These are phyloP conservation scores for Paracyprichromis sp. DNA, from an alignment of 2,113 vertebrate genomes.

Conservation along the genomic window DNA sequence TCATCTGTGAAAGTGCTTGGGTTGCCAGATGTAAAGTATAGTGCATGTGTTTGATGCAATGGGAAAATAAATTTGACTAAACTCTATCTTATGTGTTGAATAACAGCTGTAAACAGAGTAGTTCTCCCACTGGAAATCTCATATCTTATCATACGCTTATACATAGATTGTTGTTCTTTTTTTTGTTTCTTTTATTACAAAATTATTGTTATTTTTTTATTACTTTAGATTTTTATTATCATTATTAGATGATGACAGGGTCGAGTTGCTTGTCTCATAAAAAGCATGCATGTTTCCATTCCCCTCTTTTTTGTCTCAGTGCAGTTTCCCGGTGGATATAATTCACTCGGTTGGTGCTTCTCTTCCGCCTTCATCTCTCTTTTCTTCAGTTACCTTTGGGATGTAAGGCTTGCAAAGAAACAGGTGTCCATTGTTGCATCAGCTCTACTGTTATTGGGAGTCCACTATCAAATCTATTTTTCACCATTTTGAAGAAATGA, in stretches of 20 bases:
- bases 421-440: constrained; percentile 50
- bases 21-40: neutral
- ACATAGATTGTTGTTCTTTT: constrained; percentile 47
- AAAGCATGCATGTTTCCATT: constrained; percentile 71
- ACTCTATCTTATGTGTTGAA: constrained; percentile 34
- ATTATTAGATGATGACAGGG: constrained; percentile 54
- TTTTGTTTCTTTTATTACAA: constrained; percentile 56
- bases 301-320: constrained; percentile 16
- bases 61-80: constrained; percentile 29
- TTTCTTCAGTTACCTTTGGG: constrained; percentile 47
- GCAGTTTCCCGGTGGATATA: constrained; percentile 20
- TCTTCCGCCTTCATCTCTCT: neutral
- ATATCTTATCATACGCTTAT: constrained; percentile 59
- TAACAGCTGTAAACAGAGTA: constrained; percentile 63
- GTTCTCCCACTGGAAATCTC: constrained; percentile 45
- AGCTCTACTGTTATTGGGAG: constrained; percentile 19
- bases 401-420: constrained; percentile 67
- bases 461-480: constrained; percentile 17
- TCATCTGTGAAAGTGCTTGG: neutral
- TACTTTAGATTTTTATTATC: constrained; percentile 50
- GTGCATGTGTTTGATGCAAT: neutral
- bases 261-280: constrained; percentile 58
- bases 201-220: constrained; percentile 59
- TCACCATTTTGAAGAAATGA: constrained; percentile 27
- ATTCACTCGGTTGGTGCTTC: constrained; percentile 3